Conservation (phyloP, 2,888 invertebrate species). For the Uropetala carovei region DNA sequence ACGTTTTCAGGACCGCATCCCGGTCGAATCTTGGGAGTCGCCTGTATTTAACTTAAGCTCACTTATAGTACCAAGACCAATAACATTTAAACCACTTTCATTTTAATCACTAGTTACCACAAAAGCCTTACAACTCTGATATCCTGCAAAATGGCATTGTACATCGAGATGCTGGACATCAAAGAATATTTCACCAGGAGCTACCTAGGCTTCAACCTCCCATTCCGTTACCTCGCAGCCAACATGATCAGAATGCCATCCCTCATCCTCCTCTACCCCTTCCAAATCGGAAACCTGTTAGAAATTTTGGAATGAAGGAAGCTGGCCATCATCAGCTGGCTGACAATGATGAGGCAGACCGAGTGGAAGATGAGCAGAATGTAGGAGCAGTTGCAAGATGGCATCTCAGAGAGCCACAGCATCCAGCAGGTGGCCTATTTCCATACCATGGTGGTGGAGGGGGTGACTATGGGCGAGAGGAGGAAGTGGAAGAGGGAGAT, state of each 20-base stretch:
- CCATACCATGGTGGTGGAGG: slow-evolving; percentile 38
- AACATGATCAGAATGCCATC: slow-evolving; percentile 37
- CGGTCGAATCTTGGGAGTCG: too few relatives aligned
- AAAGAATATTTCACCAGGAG: slow-evolving; percentile 30
- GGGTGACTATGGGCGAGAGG: slow-evolving; percentile 70
- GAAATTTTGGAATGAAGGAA: slow-evolving; percentile 48
- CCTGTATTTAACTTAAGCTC: too few relatives aligned
- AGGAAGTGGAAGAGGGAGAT: slow-evolving; percentile 68
- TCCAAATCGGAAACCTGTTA: slow-evolving; percentile 27
- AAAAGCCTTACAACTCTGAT: slow-evolving; percentile 42
- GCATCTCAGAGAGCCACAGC: slow-evolving; percentile 33
- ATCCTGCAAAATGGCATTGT: slow-evolving; percentile 46
- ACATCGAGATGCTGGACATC: slow-evolving; percentile 51
- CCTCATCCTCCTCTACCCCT: slow-evolving; percentile 42
- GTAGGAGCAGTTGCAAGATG: slow-evolving; percentile 13
- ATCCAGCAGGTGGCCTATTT: slow-evolving; percentile 33
- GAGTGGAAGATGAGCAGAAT: slow-evolving; percentile 23
- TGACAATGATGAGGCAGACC: slow-evolving; percentile 67
- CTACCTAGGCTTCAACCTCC: slow-evolving; percentile 43
- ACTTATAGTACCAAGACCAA: too few relatives aligned
- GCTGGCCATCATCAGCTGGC: slow-evolving; percentile 72
- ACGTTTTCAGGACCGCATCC: too few relatives aligned
- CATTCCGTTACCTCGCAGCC: slow-evolving; percentile 28
- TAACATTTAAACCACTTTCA: background rate
- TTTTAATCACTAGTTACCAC: slow-evolving; percentile 11